Percentiles rank a stretch among this genome's conserved stretches.
These are phyloP conservation scores for Phengaris arion DNA, from an alignment of 2,888 invertebrate genomes.

Conservation along the genomic window DNA sequence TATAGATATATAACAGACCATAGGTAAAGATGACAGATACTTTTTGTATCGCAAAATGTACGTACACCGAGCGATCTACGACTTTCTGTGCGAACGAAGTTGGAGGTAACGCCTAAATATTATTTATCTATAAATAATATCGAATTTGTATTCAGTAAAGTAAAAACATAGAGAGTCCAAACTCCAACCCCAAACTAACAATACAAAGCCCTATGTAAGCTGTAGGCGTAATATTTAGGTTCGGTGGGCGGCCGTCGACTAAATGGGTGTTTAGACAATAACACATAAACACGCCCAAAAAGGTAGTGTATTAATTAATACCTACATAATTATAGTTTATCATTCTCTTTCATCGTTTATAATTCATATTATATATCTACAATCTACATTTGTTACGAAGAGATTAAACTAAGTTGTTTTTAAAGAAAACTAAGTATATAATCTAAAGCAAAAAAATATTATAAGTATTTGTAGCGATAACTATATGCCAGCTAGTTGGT, in stretches of 20 bases:
- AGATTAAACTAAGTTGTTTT: no score
- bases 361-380: no score
- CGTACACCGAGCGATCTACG: no score
- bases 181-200: background rate
- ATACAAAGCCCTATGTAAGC: conserved; percentile 57
- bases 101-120: background rate
- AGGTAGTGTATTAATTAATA: conserved; percentile 16
- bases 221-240: conserved; percentile 13
- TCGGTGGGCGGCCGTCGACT: conserved; percentile 21
- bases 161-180: background rate
- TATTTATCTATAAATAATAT: background rate
- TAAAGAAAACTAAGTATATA: no score
- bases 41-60: no score
- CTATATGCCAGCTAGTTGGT: no score
- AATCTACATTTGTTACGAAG: no score
- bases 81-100: no score
- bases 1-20: no score
- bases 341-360: background rate
- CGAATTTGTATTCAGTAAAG: background rate
- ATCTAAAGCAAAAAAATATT: no score
- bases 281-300: conserved; percentile 14
- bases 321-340: background rate
- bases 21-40: no score
- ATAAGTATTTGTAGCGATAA: no score
- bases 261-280: conserved; percentile 23